Conservation (phyloP, 1,140 invertebrate genomes). For the Hydropsyche tenuis region DNA sequence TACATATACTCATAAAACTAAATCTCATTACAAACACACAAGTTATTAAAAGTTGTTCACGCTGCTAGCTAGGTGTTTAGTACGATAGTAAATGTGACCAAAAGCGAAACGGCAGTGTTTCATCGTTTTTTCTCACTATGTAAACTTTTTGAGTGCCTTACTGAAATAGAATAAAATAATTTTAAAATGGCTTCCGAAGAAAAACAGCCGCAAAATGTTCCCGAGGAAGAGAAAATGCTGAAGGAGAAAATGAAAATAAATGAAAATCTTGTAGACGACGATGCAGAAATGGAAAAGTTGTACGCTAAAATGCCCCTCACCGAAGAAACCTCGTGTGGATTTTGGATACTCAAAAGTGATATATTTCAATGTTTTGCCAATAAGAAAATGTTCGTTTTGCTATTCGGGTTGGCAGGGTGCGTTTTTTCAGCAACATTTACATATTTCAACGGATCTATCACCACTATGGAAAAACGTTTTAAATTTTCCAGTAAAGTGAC, state of each 20-base stretch:
- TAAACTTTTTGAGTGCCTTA: slow-evolving; percentile 10
- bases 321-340: slow-evolving; percentile 18
- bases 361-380: slow-evolving; percentile 65
- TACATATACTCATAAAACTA: too few species aligned
- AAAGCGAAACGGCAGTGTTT: too few species aligned
- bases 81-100: too few species aligned
- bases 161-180: background rate
- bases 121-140: background rate
- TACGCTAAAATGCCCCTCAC: background rate
- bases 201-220: background rate
- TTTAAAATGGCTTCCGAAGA: background rate
- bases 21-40: too few species aligned
- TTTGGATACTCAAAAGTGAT: slow-evolving; percentile 15
- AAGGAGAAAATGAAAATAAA: too few species aligned
- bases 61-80: too few species aligned
- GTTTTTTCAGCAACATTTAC: slow-evolving; percentile 77
- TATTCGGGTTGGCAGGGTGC: slow-evolving; percentile 75
- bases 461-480: slow-evolving; percentile 81
- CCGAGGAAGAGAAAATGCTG: background rate
- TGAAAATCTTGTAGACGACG: background rate
- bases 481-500: slow-evolving; percentile 78
- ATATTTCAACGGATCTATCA: slow-evolving; percentile 79
- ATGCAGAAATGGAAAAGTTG: slow-evolving; percentile 1
- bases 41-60: too few species aligned
- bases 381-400: slow-evolving; percentile 75